These are phyloP conservation scores for Thryonomys swinderianus DNA, from an alignment of 2,113 vertebrate species.

Conservation along the genomic window DNA sequence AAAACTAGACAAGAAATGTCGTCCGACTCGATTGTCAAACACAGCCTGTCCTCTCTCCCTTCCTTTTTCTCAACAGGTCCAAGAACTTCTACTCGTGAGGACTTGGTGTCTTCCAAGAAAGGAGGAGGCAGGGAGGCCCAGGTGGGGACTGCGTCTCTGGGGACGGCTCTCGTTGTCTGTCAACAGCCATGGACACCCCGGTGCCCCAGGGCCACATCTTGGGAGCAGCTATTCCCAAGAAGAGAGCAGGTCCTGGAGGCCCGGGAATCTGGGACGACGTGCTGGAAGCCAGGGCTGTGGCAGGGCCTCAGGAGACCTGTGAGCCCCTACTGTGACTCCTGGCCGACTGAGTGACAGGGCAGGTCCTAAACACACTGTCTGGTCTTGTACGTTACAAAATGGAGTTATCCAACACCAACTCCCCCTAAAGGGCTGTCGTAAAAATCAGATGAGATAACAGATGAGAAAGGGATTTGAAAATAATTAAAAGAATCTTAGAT, in stretches of 20 bases:
- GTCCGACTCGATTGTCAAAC: neutral
- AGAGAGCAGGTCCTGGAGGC: neutral
- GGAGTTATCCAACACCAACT: neutral
- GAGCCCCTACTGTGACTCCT: neutral
- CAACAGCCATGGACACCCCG: neutral
- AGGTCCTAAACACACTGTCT: neutral
- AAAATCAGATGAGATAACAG: neutral
- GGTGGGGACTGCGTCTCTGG: constrained; percentile 23
- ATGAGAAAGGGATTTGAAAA: constrained; percentile 36
- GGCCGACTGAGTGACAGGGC: neutral
- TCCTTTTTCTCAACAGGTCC: constrained; percentile 44
- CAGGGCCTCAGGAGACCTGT: neutral
- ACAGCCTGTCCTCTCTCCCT: neutral
- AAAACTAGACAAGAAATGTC: constrained; percentile 10
- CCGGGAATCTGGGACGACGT: neutral
- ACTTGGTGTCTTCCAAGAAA: constrained; percentile 47
- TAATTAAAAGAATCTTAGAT: neutral
- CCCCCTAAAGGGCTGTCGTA: neutral
- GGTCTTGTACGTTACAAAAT: neutral
- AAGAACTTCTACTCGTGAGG: constrained; percentile 40
- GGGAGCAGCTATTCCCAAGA: neutral
- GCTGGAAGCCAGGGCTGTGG: neutral
- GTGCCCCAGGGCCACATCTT: neutral
- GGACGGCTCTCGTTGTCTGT: neutral
- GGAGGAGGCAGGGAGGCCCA: neutral